Percentiles rank a stretch among this genome's conserved stretches.
phyloP scores from a whole-genome alignment of 2,888 invertebrate species.

The Laothoe populi region DNA sequence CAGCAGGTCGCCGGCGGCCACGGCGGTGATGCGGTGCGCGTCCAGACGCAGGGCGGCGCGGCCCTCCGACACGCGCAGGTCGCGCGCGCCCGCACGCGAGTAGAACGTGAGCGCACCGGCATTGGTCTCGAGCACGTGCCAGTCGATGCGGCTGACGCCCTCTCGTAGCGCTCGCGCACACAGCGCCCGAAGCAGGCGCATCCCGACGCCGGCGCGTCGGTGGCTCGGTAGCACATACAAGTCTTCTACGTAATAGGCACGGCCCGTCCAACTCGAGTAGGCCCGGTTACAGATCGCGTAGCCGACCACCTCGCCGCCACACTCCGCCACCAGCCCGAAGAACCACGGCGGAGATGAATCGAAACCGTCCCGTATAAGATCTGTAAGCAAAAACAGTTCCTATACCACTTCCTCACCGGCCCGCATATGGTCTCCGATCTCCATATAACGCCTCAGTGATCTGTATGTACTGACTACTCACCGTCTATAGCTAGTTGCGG shows the following conservation, averaged over 20 bases:
- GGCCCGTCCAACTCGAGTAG: conserved; percentile 95
- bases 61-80: conserved; percentile 60
- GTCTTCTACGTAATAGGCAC: conserved; percentile 93
- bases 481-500: conserved; percentile 84
- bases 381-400: conserved; percentile 56
- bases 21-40: conserved; percentile 47
- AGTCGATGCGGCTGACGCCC: conserved; percentile 88
- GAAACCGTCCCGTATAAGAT: conserved; percentile 88
- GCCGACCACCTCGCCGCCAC: conserved; percentile 83
- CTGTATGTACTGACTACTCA: conserved; percentile 44
- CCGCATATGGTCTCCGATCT: too few relatives aligned
- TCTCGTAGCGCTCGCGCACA: conserved; percentile 55
- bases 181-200: conserved; percentile 80
- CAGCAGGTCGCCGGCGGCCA: conserved; percentile 35
- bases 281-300: conserved; percentile 91
- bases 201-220: conserved; percentile 87
- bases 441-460: too few relatives aligned
- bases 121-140: conserved; percentile 90
- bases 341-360: conserved; percentile 85
- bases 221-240: conserved; percentile 89
- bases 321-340: conserved; percentile 87
- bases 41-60: conserved; percentile 71
- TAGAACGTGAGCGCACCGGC: conserved; percentile 92
- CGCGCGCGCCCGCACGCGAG: conserved; percentile 86
- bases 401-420: too few relatives aligned